A percentile compares a stretch with the other conserved stretches of the same genome.
Conservation (phyloP, 2,113 vertebrate genomes). For the Trogon melanurus region DNA sequence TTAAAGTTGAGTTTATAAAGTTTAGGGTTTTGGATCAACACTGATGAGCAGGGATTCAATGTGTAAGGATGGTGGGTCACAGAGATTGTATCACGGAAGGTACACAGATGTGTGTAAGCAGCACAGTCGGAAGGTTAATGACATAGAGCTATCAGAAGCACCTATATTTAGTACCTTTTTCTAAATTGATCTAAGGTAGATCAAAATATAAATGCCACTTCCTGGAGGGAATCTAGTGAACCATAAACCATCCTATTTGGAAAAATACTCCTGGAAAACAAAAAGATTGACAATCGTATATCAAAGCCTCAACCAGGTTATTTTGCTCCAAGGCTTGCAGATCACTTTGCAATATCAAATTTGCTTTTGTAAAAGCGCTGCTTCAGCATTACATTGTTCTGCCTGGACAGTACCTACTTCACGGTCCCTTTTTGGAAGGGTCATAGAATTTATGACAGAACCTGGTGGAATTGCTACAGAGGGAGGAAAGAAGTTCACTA, state of each 20-base stretch:
- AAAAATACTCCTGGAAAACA: conserved; percentile 43
- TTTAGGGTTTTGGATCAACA: neutral
- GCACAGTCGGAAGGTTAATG: neutral
- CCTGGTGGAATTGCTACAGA: neutral
- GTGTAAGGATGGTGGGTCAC: neutral
- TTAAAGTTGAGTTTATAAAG: neutral
- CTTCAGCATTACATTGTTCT: neutral
- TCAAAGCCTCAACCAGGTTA: conserved; percentile 22
- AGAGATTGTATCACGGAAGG: neutral
- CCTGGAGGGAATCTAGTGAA: neutral
- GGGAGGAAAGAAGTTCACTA: conserved; percentile 13
- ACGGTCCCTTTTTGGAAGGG: conserved; percentile 6
- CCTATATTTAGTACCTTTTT: neutral
- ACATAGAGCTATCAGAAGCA: neutral
- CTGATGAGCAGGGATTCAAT: neutral
- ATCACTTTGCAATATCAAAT: conserved; percentile 23
- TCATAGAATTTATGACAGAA: conserved; percentile 8
- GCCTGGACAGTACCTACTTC: conserved; percentile 9
- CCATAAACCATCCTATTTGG: conserved; percentile 24
- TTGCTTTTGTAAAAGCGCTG: conserved; percentile 1
- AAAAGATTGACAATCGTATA: neutral
- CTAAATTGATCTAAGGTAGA: neutral
- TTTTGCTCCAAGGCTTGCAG: conserved; percentile 14
- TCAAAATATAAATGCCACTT: neutral
- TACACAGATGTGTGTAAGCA: neutral